phyloP scores from a whole-genome alignment of 2,888 invertebrate species.

The Adineta ricciae region DNA sequence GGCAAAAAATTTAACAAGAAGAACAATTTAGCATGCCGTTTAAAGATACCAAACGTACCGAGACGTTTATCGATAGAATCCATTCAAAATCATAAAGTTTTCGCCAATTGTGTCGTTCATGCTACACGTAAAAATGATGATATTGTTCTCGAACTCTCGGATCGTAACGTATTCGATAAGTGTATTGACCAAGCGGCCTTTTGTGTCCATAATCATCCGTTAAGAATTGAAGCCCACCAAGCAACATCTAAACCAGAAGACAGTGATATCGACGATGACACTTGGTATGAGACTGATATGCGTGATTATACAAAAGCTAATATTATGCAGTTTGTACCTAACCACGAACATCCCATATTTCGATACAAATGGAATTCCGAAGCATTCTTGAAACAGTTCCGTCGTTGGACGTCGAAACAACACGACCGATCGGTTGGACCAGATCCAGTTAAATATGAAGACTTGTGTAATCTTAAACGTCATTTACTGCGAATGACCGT shows the following conservation, averaged over 20 bases:
- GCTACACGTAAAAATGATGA: neutral
- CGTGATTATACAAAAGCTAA: neutral
- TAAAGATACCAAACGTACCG: neutral
- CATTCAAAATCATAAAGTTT: neutral
- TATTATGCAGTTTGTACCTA: neutral
- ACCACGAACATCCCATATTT: neutral
- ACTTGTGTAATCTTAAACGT: neutral
- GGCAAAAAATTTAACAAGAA: neutral
- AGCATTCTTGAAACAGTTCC: neutral
- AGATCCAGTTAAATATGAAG: neutral
- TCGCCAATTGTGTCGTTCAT: neutral
- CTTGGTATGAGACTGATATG: slow-evolving; percentile 1
- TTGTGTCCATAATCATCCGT: neutral
- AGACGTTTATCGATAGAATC: neutral
- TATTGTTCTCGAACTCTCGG: neutral
- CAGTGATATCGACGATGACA: neutral
- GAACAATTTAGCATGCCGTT: neutral
- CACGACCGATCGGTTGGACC: neutral
- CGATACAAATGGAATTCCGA: neutral
- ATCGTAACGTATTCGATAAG: neutral
- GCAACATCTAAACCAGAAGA: neutral
- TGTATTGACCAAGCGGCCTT: neutral
- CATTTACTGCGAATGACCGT: slow-evolving; percentile 21
- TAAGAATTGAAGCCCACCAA: neutral
- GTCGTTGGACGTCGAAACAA: neutral